Evolutionary conservation across 2,888 invertebrate genomes (phyloP).

Genomic region (Amphimallon solstitiale): DNA sequence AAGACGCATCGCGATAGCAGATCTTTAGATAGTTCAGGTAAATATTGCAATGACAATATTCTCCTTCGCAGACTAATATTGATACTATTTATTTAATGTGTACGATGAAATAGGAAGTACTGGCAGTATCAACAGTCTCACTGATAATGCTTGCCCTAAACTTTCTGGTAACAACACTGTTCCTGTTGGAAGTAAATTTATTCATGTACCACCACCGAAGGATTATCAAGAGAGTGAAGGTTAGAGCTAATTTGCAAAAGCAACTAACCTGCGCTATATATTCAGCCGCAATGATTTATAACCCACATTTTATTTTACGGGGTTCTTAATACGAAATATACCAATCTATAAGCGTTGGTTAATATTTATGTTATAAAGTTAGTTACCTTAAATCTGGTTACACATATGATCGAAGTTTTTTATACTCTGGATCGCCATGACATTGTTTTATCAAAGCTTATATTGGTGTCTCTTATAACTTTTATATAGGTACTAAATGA

Average conservation of each 20-base stretch:
- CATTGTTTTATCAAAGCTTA: no score
- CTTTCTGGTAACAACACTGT: slow-evolving; percentile 80
- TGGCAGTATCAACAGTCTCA: slow-evolving; percentile 65
- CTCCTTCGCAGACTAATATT: neutral
- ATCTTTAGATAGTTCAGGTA: slow-evolving; percentile 67
- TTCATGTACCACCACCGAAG: slow-evolving; percentile 80
- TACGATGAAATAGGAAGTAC: slow-evolving; percentile 60
- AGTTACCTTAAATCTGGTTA: no score
- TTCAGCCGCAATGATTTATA: slow-evolving; percentile 20
- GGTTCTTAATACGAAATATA: no score
- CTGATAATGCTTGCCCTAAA: slow-evolving; percentile 59
- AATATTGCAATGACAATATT: slow-evolving; percentile 43
- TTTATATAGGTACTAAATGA: no score
- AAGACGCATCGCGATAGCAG: slow-evolving; percentile 65
- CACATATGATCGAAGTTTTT: no score
- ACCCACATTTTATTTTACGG: neutral
- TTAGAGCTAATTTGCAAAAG: slow-evolving; percentile 42
- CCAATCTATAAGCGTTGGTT: no score
- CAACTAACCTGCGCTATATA: slow-evolving; percentile 22
- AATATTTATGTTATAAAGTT: no score
- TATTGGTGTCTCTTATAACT: no score
- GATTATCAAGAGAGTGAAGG: slow-evolving; percentile 65
- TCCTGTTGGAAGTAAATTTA: slow-evolving; percentile 81
- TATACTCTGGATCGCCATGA: no score
- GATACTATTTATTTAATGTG: slow-evolving; percentile 9